Evolutionary conservation across 2,797 vertebrate genomes (phyloP).

Genomic region (Notolepis coatsorum): DNA sequence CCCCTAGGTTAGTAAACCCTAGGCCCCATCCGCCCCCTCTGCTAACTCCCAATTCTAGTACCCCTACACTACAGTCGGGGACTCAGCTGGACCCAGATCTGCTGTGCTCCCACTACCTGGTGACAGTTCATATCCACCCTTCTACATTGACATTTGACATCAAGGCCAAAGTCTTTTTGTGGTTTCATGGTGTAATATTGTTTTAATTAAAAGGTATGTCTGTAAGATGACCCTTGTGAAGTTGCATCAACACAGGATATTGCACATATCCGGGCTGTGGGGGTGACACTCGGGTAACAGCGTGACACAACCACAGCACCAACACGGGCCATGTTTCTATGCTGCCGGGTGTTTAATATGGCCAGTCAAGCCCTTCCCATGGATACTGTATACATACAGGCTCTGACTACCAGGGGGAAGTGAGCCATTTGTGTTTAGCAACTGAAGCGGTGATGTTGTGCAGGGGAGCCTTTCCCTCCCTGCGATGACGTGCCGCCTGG

Average conservation of each 20-base stretch:
- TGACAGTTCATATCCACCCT: too few species aligned
- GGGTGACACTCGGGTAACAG: constrained; percentile 34
- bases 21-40: too few species aligned
- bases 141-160: too few species aligned
- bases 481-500: constrained; percentile 69
- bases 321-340: constrained; percentile 54
- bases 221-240: not conserved
- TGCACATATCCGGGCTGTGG: constrained; percentile 11
- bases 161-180: too few species aligned
- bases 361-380: constrained; percentile 51
- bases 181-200: constrained; percentile 28
- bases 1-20: too few species aligned
- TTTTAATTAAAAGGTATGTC: not conserved
- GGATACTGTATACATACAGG: constrained; percentile 42
- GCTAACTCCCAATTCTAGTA: too few species aligned
- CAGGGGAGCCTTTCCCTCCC: constrained; percentile 51
- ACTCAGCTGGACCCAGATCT: too few species aligned
- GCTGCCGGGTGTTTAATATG: constrained; percentile 57
- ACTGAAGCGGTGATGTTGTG: constrained; percentile 43
- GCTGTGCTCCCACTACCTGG: too few species aligned
- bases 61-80: too few species aligned
- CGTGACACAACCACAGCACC: constrained; percentile 50
- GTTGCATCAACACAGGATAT: constrained; percentile 6
- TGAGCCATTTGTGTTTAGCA: constrained; percentile 31
- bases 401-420: constrained; percentile 43